Evolutionary conservation across 2,888 invertebrate species (phyloP), one percentile per base, ranked within the genome.

Genomic region (Ormyrus thymus): DNA sequence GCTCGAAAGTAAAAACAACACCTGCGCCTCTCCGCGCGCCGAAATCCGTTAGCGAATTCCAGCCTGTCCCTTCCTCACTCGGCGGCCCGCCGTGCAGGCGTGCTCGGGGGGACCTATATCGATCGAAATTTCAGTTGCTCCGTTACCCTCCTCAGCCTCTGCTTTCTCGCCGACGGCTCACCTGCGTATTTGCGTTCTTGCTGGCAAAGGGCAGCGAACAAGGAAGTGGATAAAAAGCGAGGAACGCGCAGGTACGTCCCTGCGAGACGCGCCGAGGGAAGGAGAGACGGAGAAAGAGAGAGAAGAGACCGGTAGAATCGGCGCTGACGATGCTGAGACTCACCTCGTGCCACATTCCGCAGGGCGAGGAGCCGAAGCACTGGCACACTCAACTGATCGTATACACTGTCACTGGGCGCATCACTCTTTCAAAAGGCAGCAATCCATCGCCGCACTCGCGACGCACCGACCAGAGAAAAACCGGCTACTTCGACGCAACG

Each of bases 291-390:
- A 29, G 29, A 29, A 29, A 29, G 29, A 29, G 29, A 29, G 29
- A 29, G 29, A 29, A 29, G 56, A 73, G 76, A 71, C 71, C 76
- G 80, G 76, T 81, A 83, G 48, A 84, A n/a, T 29, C 48, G 50
- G 45, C 68, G 43, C 58, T 13, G 43, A 13, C 64, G 29, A 13
- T n/a, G 48, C 13, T 51, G 15, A 7, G 7, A 85, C 89, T 89
- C 87, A 89, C 89, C 89, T 89, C 89, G 88, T 89, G 89, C 89
- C 87, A 88, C 89, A 89, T 89, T 89, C 88, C 88, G 86, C 29
- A 29, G 29, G 29, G 84, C 84, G 86, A 84, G 83, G 86, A 81
- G 81, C 79, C 29, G 51, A 29, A 29, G 29, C 29, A 79, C 80
- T 81, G 13, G 9, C 53, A 56, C 56, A 56, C 56, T 56, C 29